Conservation (phyloP, 2,888 invertebrate species). For the Brenthis ino region DNA sequence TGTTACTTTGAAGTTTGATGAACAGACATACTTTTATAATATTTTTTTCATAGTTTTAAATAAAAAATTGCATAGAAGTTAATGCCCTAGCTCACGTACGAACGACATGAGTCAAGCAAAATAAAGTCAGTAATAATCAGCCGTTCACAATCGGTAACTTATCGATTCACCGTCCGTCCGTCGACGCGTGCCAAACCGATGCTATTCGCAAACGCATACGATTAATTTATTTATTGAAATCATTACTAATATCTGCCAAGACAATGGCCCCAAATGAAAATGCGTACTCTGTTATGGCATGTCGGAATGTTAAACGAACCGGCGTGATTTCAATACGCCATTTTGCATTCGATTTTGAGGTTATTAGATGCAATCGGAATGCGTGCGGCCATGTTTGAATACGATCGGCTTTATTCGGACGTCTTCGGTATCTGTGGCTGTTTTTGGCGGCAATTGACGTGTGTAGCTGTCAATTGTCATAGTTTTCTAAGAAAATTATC, state of each 20-base stretch:
- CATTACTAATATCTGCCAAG: slow-evolving; percentile 80
- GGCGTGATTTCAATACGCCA: slow-evolving; percentile 79
- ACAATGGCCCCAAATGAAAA: slow-evolving; percentile 81
- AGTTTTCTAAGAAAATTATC: slow-evolving; percentile 63
- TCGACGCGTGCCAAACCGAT: slow-evolving; percentile 78
- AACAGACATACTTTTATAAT: background rate
- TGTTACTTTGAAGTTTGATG: too few species aligned
- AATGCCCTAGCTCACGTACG: slow-evolving; percentile 72
- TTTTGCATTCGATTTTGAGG: slow-evolving; percentile 81
- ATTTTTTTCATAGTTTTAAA: slow-evolving; percentile 51
- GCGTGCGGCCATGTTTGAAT: slow-evolving; percentile 74
- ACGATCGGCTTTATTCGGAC: slow-evolving; percentile 67
- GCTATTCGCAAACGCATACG: slow-evolving; percentile 75
- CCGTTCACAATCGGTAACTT: slow-evolving; percentile 64
- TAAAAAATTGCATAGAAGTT: slow-evolving; percentile 72
- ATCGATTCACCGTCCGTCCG: slow-evolving; percentile 72
- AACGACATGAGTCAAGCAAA: slow-evolving; percentile 71
- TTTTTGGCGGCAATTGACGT: slow-evolving; percentile 70
- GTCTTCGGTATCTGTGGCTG: slow-evolving; percentile 57
- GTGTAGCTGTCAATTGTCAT: slow-evolving; percentile 63
- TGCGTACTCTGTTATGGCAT: slow-evolving; percentile 78
- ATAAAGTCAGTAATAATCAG: slow-evolving; percentile 66
- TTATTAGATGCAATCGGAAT: slow-evolving; percentile 82
- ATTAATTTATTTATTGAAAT: slow-evolving; percentile 83
- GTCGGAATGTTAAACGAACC: slow-evolving; percentile 79